Conservation (phyloP, 2,888 invertebrate species). For the Nomada fabriciana region DNA sequence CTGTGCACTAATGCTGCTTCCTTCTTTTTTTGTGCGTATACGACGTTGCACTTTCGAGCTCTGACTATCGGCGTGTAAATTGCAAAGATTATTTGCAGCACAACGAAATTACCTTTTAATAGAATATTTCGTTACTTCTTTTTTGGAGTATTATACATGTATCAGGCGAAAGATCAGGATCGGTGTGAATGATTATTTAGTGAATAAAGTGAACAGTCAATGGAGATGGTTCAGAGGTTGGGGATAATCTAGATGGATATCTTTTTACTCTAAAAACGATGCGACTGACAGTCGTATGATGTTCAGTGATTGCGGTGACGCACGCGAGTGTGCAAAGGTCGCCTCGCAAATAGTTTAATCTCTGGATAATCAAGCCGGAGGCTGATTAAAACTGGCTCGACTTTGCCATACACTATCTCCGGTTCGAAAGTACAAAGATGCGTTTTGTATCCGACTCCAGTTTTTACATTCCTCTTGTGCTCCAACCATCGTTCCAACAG, state of each 20-base stretch:
- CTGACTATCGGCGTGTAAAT: too few relatives aligned
- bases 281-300: not conserved
- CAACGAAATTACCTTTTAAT: not conserved
- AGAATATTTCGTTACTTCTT: not conserved
- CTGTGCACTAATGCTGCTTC: not conserved
- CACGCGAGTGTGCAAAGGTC: slow-evolving; percentile 62
- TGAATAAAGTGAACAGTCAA: slow-evolving; percentile 3
- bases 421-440: slow-evolving; percentile 50
- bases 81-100: too few relatives aligned
- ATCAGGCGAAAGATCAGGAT: not conserved
- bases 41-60: too few relatives aligned
- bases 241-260: slow-evolving; percentile 14
- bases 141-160: not conserved
- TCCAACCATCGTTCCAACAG: not conserved
- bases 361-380: slow-evolving; percentile 42
- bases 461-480: not conserved
- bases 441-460: slow-evolving; percentile 10
- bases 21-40: too few relatives aligned
- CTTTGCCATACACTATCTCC: slow-evolving; percentile 35
- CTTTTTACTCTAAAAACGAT: slow-evolving; percentile 21
- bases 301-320: slow-evolving; percentile 52
- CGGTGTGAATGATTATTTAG: not conserved
- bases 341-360: slow-evolving; percentile 67
- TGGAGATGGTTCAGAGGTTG: not conserved
- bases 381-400: slow-evolving; percentile 40